Base-by-base conservation (phyloP, 2,888 invertebrate genomes). In the Drosophila lacicola region DNA sequence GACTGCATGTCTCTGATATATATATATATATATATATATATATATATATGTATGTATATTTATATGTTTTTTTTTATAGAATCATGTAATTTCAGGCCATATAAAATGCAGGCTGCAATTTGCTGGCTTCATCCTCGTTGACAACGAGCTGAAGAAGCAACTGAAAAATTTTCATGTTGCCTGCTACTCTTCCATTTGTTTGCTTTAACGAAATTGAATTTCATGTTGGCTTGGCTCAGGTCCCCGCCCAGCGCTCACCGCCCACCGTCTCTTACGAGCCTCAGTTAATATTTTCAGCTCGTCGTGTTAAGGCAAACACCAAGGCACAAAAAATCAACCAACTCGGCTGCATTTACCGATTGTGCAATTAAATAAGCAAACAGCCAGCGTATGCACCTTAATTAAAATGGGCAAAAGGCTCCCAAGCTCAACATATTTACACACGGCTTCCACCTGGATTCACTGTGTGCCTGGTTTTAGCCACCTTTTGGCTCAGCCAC, bases 101-200 rank as follows among this genome's bases (percentile, higher is more conserved):
- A 80, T 82, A 82, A 88, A 85, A 88, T 82, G 86, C 83, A 88
- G 83, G 69, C 88, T 85, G 86, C 83, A 88, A 85, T 82, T 83
- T 69, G 63, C 61, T 51, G 70, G 45, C 81, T 62, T 58, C 62
- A 51, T 57, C 76, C 53, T 63, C 74, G 68, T 68, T 62, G 81
- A 65, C 74, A 68, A 65, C 47, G 44, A 37, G 70, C 60, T 61
- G 66, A 78, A 82, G 73, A 75, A 74, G 77, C 61, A 78, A 62
- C 70, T 69, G 70, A 77, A 82, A 78, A 80, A 82, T 79, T 68
- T 67, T 39, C 76, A 67, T 58, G 54, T 56, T 58, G 44, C 42
- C 33, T 50, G 53, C 45, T 58, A 62, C 64, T 57, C 60, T 56
- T 53, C 41, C 70, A 74, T 76, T 73, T 83, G 88, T 88, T 83